phyloP scores from a whole-genome alignment of 2,888 invertebrate genomes.

The Tenthredo scrophulariae region DNA sequence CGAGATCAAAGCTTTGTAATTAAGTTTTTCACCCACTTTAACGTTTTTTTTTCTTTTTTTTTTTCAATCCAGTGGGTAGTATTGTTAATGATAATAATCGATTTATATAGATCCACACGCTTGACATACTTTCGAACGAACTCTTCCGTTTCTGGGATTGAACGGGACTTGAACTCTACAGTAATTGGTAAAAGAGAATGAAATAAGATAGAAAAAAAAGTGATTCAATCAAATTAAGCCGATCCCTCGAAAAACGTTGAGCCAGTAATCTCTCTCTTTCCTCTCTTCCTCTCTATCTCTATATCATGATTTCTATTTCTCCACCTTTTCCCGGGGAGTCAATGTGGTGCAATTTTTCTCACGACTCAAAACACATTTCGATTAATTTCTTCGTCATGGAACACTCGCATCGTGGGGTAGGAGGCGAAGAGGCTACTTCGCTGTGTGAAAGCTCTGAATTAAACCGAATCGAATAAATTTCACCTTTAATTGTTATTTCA shows the following conservation, averaged over 20 bases:
- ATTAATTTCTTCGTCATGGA: slow-evolving; percentile 1
- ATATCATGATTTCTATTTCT: slow-evolving; percentile 25
- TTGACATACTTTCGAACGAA: slow-evolving; percentile 8
- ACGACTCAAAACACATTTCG: slow-evolving; percentile 7
- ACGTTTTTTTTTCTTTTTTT: not conserved
- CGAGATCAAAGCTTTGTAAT: not conserved
- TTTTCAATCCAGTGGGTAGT: not conserved
- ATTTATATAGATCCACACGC: not conserved
- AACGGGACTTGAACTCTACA: slow-evolving; percentile 18
- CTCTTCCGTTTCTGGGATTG: not conserved
- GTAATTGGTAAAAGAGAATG: slow-evolving; percentile 45
- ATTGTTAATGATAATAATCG: not conserved
- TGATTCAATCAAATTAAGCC: slow-evolving; percentile 51
- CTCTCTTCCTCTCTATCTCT: slow-evolving; percentile 29
- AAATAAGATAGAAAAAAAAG: slow-evolving; percentile 37
- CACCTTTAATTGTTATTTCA: slow-evolving; percentile 19
- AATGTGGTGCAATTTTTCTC: slow-evolving; percentile 13
- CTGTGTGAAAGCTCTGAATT: not conserved
- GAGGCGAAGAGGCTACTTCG: not conserved
- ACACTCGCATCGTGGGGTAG: not conserved
- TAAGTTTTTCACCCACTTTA: not conserved
- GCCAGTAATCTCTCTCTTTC: slow-evolving; percentile 55
- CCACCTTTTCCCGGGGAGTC: slow-evolving; percentile 2
- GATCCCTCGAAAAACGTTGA: slow-evolving; percentile 39
- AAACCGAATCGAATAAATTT: not conserved